These are phyloP conservation scores for Drepanosiphum platanoidis DNA, from an alignment of 2,888 invertebrate genomes.

Conservation along the genomic window DNA sequence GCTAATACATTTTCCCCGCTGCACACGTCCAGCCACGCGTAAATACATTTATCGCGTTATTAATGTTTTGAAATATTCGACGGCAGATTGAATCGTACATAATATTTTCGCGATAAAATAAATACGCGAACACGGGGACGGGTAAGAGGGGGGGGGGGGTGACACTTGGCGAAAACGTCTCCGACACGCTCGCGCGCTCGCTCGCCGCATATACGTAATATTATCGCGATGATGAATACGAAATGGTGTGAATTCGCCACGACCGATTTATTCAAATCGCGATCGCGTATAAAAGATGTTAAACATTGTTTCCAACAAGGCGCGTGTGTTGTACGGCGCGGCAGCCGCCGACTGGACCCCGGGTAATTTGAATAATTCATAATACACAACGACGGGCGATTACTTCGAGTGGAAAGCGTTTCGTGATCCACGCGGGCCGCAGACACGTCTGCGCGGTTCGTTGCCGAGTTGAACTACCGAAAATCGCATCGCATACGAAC, in stretches of 20 bases:
- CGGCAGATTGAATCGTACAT: background rate
- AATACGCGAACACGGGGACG: too few relatives aligned
- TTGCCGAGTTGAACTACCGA: background rate
- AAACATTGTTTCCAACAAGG: conserved; percentile 7
- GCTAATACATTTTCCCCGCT: background rate
- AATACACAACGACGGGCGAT: background rate
- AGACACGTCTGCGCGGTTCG: background rate
- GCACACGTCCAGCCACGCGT: too few relatives aligned
- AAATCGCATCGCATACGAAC: background rate
- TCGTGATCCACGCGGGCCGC: background rate
- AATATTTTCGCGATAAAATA: background rate
- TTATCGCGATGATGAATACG: too few relatives aligned
- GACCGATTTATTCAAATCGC: conserved; percentile 1
- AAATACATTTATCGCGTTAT: background rate
- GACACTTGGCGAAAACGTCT: too few relatives aligned
- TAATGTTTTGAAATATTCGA: background rate
- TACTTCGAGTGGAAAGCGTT: background rate
- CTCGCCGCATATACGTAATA: too few relatives aligned
- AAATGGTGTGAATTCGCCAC: background rate
- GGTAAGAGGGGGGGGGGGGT: too few relatives aligned
- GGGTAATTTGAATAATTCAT: conserved; percentile 40
- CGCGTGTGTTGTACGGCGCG: too few relatives aligned
- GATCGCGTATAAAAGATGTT: background rate
- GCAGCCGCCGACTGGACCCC: too few relatives aligned
- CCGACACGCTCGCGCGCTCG: too few relatives aligned